Evolutionary conservation across 1,140 invertebrate genomes (phyloP).

Genomic region (Platyura marginata): DNA sequence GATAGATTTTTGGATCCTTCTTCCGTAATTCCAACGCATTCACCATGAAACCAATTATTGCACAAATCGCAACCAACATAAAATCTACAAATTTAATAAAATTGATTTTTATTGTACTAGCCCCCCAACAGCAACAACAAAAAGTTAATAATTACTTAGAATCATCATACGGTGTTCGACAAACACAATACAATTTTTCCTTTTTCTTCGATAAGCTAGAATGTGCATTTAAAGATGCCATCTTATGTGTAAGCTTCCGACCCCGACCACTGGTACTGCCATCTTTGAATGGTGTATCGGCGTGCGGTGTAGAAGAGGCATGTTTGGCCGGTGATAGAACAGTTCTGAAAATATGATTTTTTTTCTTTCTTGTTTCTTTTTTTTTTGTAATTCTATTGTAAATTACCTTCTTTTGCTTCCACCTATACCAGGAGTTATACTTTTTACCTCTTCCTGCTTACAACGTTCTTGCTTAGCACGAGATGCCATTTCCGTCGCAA

Average conservation of each 20-base stretch:
- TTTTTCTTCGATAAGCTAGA: conserved; percentile 29
- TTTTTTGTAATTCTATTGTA: too few relatives aligned
- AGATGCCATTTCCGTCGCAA: conserved; percentile 40
- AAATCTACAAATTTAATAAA: conserved; percentile 42
- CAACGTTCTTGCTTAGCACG: conserved; percentile 30
- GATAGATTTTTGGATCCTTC: conserved; percentile 80
- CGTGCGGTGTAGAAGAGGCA: conserved; percentile 9
- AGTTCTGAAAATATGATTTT: too few relatives aligned
- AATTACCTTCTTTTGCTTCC: neutral
- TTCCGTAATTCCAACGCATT: conserved; percentile 89
- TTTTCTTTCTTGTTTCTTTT: too few relatives aligned
- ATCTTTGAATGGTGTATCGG: neutral
- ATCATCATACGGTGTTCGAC: conserved; percentile 87
- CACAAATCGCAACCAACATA: conserved; percentile 96
- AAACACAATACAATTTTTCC: conserved; percentile 82
- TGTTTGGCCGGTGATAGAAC: neutral
- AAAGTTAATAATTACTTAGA: conserved; percentile 50
- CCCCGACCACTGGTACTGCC: neutral
- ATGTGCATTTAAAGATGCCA: too few relatives aligned
- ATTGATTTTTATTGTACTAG: too few relatives aligned
- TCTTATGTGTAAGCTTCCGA: too few relatives aligned
- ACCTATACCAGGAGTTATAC: neutral
- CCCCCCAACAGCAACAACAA: too few relatives aligned
- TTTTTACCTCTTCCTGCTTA: conserved; percentile 49
- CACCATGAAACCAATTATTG: conserved; percentile 96